Evolutionary conservation across 2,113 vertebrate species (phyloP), one percentile per base, ranked within the genome.

Genomic region (Brachirus orientalis): DNA sequence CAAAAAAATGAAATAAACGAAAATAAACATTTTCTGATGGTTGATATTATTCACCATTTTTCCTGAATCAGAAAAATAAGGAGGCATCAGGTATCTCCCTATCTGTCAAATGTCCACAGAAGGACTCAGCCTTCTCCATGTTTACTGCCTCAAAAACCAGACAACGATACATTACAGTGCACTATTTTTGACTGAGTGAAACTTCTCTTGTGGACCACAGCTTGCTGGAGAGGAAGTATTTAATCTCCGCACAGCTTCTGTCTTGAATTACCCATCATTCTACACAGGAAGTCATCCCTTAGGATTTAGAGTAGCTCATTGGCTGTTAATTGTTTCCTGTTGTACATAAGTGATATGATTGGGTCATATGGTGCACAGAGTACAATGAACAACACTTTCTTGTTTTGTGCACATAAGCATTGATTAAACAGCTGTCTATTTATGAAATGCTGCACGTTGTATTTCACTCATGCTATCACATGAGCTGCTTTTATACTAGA

Each of bases 291-390:
- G 86, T 83, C 79, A 89, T 91, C 89, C 88, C 70, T 88, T 84
- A 88, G 86, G 86, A 85, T 79, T 85, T 78, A 80, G 82, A 86
- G 86, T 77, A 83, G 80, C 86, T 87, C 84, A 89, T 88, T 89
- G 87, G 83, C 71, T 81, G 80, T 86, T 89, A 89, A 91, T 91
- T 89, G 88, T 87, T 91, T 91, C 90, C 90, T 88, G 79, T 90
- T 86, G 79, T 67, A 84, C 75, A 74, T 67, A 89, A 85, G 84
- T 69, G 74, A 72, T 76, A 62, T 59, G 70, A 87, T 85, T 84
- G 71, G 78, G 68, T 89, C 85, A 82, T 86, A 82, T 87, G 80
- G 84, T 55, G 68, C 63, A 57, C 83, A 91, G 75, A 77, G 63
- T 48, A 66, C 2, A 33, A 52, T 36, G 61, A 76, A 59, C 66